These are phyloP conservation scores for Chelonus insularis DNA, from an alignment of 1,140 invertebrate species.

Conservation along the genomic window DNA sequence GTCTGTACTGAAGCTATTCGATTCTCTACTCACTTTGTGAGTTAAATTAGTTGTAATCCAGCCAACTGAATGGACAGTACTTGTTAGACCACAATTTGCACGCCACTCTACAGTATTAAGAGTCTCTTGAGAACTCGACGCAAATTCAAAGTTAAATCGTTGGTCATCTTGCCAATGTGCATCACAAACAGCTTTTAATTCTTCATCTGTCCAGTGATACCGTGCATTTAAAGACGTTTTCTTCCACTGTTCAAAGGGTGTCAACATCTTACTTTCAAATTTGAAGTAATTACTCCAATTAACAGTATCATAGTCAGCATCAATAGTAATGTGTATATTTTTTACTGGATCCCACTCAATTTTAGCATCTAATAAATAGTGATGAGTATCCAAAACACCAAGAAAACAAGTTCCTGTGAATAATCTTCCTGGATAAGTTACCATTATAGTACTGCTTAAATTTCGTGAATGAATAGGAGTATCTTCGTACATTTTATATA, in stretches of 20 bases:
- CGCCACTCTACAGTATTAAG: conserved; percentile 53
- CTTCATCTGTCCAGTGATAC: conserved; percentile 49
- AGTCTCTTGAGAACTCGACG: conserved; percentile 49
- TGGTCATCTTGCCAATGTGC: conserved; percentile 66
- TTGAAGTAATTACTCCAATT: conserved; percentile 50
- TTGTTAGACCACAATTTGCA: conserved; percentile 61
- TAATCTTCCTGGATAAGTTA: conserved; percentile 74
- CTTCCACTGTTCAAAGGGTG: conserved; percentile 75
- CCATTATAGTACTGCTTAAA: conserved; percentile 62
- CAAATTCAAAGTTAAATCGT: conserved; percentile 59
- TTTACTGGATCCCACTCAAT: conserved; percentile 65
- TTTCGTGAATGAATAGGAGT: conserved; percentile 53
- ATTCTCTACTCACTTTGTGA: conserved; percentile 55
- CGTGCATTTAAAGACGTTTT: conserved; percentile 67
- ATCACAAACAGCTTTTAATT: conserved; percentile 50
- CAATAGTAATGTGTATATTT: conserved; percentile 58
- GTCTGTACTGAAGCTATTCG: conserved; percentile 54
- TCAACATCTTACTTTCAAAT: conserved; percentile 63
- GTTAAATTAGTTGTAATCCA: conserved; percentile 61
- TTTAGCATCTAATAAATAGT: conserved; percentile 55
- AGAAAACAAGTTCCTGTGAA: conserved; percentile 65
- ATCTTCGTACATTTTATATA: conserved; percentile 47
- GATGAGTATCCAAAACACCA: conserved; percentile 48
- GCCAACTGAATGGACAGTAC: conserved; percentile 63
- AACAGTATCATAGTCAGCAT: conserved; percentile 58